Evolutionary conservation across 2,113 vertebrate genomes (phyloP).

Genomic region (Gila orcuttii): DNA sequence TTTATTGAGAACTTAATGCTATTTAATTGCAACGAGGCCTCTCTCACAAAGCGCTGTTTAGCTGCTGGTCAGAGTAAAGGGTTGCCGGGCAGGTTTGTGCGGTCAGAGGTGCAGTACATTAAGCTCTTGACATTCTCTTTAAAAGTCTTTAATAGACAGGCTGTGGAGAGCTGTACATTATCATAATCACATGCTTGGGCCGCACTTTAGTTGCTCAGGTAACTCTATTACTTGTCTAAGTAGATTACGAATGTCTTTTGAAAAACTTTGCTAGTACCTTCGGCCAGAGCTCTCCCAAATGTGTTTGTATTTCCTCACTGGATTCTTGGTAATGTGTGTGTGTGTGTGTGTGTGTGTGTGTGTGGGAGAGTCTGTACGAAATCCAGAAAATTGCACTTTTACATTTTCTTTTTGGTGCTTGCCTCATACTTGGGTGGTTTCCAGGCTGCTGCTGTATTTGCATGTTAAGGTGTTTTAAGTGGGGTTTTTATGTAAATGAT

Average conservation of each 20-base stretch:
- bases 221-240: conserved; percentile 45
- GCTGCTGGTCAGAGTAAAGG: background rate
- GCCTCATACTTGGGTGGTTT: background rate
- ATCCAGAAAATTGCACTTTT: background rate
- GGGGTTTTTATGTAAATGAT: background rate
- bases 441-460: background rate
- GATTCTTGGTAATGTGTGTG: background rate
- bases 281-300: background rate
- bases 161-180: conserved; percentile 33
- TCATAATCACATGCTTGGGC: conserved; percentile 46
- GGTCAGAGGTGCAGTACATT: conserved; percentile 17
- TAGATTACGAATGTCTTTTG: conserved; percentile 19
- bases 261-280: background rate
- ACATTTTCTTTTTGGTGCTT: background rate
- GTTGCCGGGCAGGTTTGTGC: background rate
- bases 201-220: background rate
- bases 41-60: background rate
- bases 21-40: background rate
- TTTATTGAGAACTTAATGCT: background rate
- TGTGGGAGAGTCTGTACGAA: conserved; percentile 5
- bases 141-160: conserved; percentile 10
- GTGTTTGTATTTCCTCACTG: background rate
- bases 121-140: conserved; percentile 2
- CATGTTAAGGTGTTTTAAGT: background rate
- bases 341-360: background rate